Conservation (phyloP, 2,888 invertebrate species). For the Drosophila leonis region DNA sequence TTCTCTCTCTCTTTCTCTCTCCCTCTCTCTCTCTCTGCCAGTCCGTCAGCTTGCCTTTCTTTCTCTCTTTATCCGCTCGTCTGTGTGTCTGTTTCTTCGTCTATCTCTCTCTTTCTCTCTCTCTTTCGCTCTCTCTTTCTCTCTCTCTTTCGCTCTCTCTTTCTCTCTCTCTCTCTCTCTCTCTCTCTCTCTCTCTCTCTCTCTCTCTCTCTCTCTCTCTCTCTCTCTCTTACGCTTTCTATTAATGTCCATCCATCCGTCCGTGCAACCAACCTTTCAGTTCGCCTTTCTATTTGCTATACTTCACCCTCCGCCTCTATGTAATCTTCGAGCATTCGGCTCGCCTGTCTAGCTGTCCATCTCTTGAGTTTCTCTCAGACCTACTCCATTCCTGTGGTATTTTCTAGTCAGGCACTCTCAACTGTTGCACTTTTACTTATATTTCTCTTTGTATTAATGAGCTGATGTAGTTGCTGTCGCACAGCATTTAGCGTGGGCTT, state of each 20-base stretch:
- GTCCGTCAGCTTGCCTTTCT: too few relatives aligned
- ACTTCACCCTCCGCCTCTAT: not conserved
- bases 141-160: not conserved
- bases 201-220: not conserved
- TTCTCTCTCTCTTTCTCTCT: too few relatives aligned
- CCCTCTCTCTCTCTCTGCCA: too few relatives aligned
- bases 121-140: not conserved
- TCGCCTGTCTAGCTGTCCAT: not conserved
- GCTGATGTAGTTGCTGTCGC: slow-evolving; percentile 44
- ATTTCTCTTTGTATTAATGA: slow-evolving; percentile 65
- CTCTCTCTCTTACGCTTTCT: not conserved
- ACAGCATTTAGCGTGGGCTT: slow-evolving; percentile 41
- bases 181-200: not conserved
- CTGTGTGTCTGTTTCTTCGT: too few relatives aligned
- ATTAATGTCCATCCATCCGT: not conserved
- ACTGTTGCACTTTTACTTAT: slow-evolving; percentile 12
- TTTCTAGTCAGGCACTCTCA: not conserved
- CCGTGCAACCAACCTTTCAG: not conserved
- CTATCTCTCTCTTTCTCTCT: not conserved
- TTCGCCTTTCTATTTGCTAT: not conserved
- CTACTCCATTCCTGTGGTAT: not conserved
- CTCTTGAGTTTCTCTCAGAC: too few relatives aligned
- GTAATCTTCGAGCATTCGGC: too few relatives aligned
- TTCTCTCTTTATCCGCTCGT: too few relatives aligned
- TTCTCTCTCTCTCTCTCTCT: not conserved